Evolutionary conservation across 2,113 vertebrate genomes (phyloP).

Genomic region (human): GRCh38 chr19:18851501-18852000

Average conservation of each 20-base stretch:
- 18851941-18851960: neutral
- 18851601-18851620: neutral
- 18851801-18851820: neutral
- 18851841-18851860: neutral
- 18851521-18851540: neutral
- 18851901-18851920: no score
- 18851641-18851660: neutral
- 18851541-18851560: neutral
- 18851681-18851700: neutral
- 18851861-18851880: neutral
- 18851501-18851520: neutral
- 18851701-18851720: neutral
- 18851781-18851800: neutral
- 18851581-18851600: neutral
- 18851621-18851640: neutral
- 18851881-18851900: no score
- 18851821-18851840: neutral
- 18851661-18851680: neutral
- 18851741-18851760: neutral
- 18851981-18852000: fast-evolving
- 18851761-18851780: neutral
- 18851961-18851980: fast-evolving
- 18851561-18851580: neutral
- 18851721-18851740: neutral
- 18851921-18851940: neutral